Conservation (phyloP, 2,888 invertebrate genomes). For the Pteria penguin region DNA sequence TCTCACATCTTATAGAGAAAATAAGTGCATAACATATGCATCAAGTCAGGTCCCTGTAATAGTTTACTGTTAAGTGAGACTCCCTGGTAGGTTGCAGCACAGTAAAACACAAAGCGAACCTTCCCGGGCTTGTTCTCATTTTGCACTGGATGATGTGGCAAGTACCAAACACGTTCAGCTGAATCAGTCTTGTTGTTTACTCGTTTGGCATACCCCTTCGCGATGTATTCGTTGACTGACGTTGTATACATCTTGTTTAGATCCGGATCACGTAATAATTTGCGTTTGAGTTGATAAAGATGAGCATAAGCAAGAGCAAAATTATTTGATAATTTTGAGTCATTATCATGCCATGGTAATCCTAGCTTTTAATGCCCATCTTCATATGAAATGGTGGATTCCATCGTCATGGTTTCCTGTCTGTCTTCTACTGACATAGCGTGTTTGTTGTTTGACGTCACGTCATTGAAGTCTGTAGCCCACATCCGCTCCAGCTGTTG, state of each 20-base stretch:
- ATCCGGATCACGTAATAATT: slow-evolving; percentile 9
- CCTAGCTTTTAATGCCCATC: slow-evolving; percentile 40
- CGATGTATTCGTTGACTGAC: slow-evolving; percentile 32
- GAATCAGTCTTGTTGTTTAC: background rate
- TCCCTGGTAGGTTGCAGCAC: slow-evolving; percentile 45
- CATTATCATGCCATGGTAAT: slow-evolving; percentile 37
- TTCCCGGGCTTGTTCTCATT: slow-evolving; percentile 47
- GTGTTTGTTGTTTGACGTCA: background rate
- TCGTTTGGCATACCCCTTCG: slow-evolving; percentile 39
- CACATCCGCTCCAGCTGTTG: slow-evolving; percentile 31
- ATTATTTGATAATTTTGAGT: slow-evolving; percentile 35
- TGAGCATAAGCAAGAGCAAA: slow-evolving; percentile 21
- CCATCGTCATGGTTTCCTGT: slow-evolving; percentile 15
- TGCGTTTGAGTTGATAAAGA: slow-evolving; percentile 31
- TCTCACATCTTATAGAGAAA: no score
- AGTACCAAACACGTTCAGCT: no score
- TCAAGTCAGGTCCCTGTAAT: slow-evolving; percentile 49
- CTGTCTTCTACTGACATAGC: slow-evolving; percentile 40
- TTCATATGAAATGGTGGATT: slow-evolving; percentile 12
- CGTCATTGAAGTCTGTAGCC: slow-evolving; percentile 30
- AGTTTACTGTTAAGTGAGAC: slow-evolving; percentile 46
- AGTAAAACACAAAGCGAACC: slow-evolving; percentile 46
- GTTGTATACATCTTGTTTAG: slow-evolving; percentile 28
- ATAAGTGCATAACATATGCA: slow-evolving; percentile 48
- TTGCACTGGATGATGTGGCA: slow-evolving; percentile 47